Base-by-base conservation (phyloP, 2,797 vertebrate species). In the Corythornis leucogaster region DNA sequence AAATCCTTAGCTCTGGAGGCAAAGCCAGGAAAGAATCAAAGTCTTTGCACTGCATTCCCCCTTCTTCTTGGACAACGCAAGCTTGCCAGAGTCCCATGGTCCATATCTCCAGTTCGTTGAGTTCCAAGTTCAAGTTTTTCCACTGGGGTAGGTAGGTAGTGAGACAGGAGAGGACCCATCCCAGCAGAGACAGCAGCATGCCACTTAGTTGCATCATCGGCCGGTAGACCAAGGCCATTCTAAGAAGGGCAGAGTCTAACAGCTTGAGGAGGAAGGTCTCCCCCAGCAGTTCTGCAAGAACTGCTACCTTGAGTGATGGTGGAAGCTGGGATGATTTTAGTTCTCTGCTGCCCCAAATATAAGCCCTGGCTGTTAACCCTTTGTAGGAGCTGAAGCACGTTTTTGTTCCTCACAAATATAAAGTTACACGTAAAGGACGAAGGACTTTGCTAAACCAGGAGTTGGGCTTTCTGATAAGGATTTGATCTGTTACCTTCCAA, bases 71-170 rank as follows among this genome's bases (percentile, higher is more conserved):
- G 76, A 98, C 98, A 90, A 99, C 98, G 51, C 99, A 99, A 89
- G 97, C 98, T 97, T 99, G 98, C 98, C 98, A 99, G 83, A 99
- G 98, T 74, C 99, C 99, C 93, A 99, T 98, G 92, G 98, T 99
- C 99, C 99, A 99, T 97, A 98, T 99, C 97, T 99, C 99, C 98
- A 99, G 98, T 94, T 99, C 99, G 16, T 99, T 99, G 91, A 99
- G 96, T 26, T 99, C 99, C 63, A 99, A 98, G 96, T 99, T 99
- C 94, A 97, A 97, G 46, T 96, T 97, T 58, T 97, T 98, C 98
- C 97, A 98, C 12, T 99, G 96, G 6, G 99, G 99, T 80, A 99
- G 75, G 51, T 99, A 99, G 17, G 98, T 98, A 16, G 99, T 99
- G 91, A 98, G 92, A 40, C 98, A 97, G 82, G 98, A 98, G 4